phyloP scores from a whole-genome alignment of 2,888 invertebrate species.

The Leucozona laternaria region DNA sequence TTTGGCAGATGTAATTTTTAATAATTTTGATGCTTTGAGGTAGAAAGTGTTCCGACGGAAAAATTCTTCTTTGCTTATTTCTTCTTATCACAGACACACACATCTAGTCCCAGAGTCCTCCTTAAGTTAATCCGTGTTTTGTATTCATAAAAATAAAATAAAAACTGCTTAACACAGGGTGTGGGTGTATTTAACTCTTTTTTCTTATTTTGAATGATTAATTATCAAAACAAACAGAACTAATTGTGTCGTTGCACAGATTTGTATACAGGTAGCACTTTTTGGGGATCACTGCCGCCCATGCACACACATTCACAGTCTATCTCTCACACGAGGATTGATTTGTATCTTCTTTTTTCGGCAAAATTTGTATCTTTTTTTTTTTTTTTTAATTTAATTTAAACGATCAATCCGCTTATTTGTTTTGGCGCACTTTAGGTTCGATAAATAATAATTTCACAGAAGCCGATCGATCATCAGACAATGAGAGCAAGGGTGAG shows the following conservation, averaged over 20 bases:
- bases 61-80: slow-evolving; percentile 23
- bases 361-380: slow-evolving; percentile 31
- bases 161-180: slow-evolving; percentile 22
- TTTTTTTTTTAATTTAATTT: not conserved
- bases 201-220: slow-evolving; percentile 33
- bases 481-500: slow-evolving; percentile 45
- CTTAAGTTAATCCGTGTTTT: slow-evolving; percentile 55
- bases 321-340: slow-evolving; percentile 76
- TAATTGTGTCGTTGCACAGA: slow-evolving; percentile 59
- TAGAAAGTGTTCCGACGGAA: slow-evolving; percentile 73
- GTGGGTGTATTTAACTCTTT: slow-evolving; percentile 29
- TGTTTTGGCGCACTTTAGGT: slow-evolving; percentile 69
- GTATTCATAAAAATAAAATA: slow-evolving; percentile 37
- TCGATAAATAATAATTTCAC: slow-evolving; percentile 32
- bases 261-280: slow-evolving; percentile 55
- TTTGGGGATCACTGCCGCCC: slow-evolving; percentile 63
- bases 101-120: slow-evolving; percentile 62
- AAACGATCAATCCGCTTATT: slow-evolving; percentile 24
- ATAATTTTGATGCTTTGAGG: slow-evolving; percentile 54
- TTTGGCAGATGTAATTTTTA: not conserved
- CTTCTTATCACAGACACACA: slow-evolving; percentile 58
- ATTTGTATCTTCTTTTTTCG: slow-evolving; percentile 31
- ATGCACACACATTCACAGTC: slow-evolving; percentile 46
- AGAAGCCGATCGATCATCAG: slow-evolving; percentile 56
- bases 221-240: slow-evolving; percentile 75